phyloP scores from a whole-genome alignment of 2,797 vertebrate genomes.

The Manis crassicaudata region DNA sequence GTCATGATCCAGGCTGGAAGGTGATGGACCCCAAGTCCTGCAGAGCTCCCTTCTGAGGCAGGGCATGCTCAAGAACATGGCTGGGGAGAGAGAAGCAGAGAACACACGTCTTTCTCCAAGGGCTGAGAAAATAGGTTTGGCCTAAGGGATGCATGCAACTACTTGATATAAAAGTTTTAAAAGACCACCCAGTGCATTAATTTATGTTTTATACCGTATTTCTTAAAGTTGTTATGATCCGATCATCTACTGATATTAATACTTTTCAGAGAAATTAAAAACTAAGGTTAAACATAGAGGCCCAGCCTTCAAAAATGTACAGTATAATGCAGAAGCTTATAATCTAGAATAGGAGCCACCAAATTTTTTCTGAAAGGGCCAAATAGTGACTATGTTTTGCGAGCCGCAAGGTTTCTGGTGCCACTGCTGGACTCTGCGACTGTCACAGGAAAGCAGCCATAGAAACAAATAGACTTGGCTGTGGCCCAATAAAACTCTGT shows the following conservation, averaged over 20 bases:
- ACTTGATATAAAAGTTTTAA: not conserved
- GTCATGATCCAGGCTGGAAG: too few species aligned
- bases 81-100: not conserved
- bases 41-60: accelerated
- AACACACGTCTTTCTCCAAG: not conserved
- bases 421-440: not conserved
- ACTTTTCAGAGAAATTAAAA: not conserved
- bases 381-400: not conserved
- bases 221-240: not conserved
- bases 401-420: not conserved
- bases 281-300: not conserved
- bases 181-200: not conserved
- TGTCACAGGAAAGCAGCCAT: not conserved
- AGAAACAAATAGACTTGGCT: not conserved
- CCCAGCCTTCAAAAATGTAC: not conserved
- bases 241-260: not conserved
- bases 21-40: too few species aligned
- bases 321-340: not conserved
- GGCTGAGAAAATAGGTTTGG: not conserved
- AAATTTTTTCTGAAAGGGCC: not conserved
- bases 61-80: accelerated
- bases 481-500: not conserved
- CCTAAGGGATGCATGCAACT: not conserved
- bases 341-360: not conserved
- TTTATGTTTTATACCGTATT: not conserved